A percentile compares a stretch with the other conserved stretches of the same genome.
phyloP scores from a whole-genome alignment of 2,888 invertebrate species.

The Caenorhabditis afra region DNA sequence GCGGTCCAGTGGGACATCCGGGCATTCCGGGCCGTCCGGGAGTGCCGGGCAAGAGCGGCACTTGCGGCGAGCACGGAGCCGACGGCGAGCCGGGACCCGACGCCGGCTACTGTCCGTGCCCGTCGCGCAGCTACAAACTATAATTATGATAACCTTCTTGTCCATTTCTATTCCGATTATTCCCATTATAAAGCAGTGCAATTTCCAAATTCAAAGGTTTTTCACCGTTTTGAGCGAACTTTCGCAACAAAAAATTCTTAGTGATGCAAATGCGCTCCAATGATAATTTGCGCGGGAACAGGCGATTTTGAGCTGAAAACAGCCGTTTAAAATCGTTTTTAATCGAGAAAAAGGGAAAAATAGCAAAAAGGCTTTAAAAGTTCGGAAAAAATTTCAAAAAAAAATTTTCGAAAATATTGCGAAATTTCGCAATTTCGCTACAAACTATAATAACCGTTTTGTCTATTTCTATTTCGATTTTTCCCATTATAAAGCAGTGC shows the following conservation, averaged over 20 bases:
- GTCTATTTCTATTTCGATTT: too few relatives aligned
- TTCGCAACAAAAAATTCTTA: too few relatives aligned
- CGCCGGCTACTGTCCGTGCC: conserved; percentile 66
- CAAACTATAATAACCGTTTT: too few relatives aligned
- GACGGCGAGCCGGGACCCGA: conserved; percentile 64
- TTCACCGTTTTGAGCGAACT: too few relatives aligned
- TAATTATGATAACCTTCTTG: conserved; percentile 3
- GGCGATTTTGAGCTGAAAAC: too few relatives aligned
- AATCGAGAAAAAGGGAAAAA: too few relatives aligned
- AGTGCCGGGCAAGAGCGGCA: conserved; percentile 66
- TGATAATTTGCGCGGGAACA: background rate
- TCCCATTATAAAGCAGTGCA: background rate
- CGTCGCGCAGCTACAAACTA: conserved; percentile 49
- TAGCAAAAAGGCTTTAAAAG: too few relatives aligned
- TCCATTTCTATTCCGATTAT: background rate
- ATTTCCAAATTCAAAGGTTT: background rate
- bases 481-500: too few relatives aligned
- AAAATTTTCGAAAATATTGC: too few relatives aligned
- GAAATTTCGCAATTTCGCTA: too few relatives aligned
- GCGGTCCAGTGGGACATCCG: conserved; percentile 61
- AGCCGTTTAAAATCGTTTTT: too few relatives aligned
- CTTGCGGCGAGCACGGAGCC: conserved; percentile 58
- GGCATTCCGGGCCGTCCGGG: conserved; percentile 67
- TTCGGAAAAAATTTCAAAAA: too few relatives aligned
- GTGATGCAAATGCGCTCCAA: background rate